Evolutionary conservation across 2,797 vertebrate species (phyloP), one percentile per base, ranked within the genome.

Genomic region (Paratrypauchen microcephalus): DNA sequence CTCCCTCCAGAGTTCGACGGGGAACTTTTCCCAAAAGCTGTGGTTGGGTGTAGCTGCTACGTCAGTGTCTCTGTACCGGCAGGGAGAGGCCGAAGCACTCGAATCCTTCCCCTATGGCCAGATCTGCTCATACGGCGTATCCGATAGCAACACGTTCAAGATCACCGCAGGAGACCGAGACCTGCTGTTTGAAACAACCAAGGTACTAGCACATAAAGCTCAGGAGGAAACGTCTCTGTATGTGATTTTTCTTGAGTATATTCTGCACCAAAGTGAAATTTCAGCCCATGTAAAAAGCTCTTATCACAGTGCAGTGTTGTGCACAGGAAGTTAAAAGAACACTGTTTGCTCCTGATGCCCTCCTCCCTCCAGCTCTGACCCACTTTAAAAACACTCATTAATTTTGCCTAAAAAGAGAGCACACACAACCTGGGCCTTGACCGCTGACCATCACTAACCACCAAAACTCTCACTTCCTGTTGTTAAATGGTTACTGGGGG

Each of bases 31-130:
- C 55, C 95, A 97, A 91, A 96, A 92, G 77, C 85, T 96, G 72
- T 97, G 95, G 94, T 83, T 98, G 89, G 93, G 94, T 32, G 91
- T 97, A 7, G 95, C 95, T 6, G 95, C 96, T 74, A 93, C 95
- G 66, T 94, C 94, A 0, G 93, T 97, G 74, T 96, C 95, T 18
- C 91, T 97, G 69, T 97, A 96, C 86, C 94, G 93, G 48, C 95
- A 95, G 0, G 96, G 96, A 6, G 96, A 97, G 73, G 92, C 94
- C 0, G 95, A 98, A 71, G 94, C 96, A 9, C 82, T 98, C 79
- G 96, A 98, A 90, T 95, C 90, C 24, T 94, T 97, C 79, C 94
- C 94, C 70, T 96, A 97, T 0, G 90, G 94, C 50, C 95, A 95
- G 76, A 97, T 98, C 90, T 95, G 95, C 79, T 95, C 95, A 70